Evolutionary conservation across 2,113 vertebrate species (phyloP).

Genomic region (Tragulus kanchil): DNA sequence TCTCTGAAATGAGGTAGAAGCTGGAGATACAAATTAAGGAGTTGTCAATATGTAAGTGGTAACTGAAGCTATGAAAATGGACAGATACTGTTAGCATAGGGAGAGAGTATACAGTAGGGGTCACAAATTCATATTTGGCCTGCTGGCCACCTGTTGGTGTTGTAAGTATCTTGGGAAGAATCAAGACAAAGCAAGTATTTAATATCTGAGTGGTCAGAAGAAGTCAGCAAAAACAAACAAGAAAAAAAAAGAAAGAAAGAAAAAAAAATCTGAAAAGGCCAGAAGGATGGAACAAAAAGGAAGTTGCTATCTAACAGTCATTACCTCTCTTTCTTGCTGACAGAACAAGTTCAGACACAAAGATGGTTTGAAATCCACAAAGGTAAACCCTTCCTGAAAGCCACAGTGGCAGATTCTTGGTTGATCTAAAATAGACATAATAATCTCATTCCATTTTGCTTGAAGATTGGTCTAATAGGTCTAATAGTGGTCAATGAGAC

Average conservation of each 20-base stretch:
- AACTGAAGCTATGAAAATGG: conserved; percentile 9
- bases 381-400: background rate
- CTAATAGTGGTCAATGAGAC: background rate
- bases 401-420: background rate
- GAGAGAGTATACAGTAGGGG: background rate
- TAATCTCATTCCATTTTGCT: background rate
- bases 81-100: background rate
- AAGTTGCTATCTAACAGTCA: background rate
- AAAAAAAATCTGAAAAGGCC: background rate
- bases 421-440: background rate
- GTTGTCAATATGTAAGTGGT: conserved; percentile 9
- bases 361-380: background rate
- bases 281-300: conserved; percentile 7
- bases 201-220: background rate
- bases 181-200: background rate
- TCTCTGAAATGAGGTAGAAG: conserved; percentile 28
- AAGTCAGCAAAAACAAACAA: background rate
- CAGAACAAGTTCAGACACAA: background rate
- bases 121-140: conserved; percentile 25
- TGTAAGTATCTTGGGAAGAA: background rate
- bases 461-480: background rate
- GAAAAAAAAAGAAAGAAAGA: no score
- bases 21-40: conserved; percentile 36
- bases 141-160: background rate
- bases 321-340: background rate